phyloP scores from a whole-genome alignment of 2,113 vertebrate genomes.

The Thinocorus orbignyianus region DNA sequence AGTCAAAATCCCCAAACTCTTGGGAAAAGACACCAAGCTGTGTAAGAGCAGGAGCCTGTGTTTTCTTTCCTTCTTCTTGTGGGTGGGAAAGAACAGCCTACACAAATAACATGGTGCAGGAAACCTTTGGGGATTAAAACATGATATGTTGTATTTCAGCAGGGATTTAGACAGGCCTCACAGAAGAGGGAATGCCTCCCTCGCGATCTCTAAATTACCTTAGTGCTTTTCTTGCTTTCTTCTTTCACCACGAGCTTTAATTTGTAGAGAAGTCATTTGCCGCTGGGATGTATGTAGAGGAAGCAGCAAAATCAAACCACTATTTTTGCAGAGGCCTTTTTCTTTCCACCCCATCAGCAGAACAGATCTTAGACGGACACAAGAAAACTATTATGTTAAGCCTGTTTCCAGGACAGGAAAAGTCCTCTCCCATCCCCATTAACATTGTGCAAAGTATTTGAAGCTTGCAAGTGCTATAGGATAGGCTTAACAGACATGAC shows the following conservation, averaged over 20 bases:
- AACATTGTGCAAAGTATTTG: constrained; percentile 13
- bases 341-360: background rate
- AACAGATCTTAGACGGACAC: background rate
- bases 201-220: background rate
- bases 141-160: background rate
- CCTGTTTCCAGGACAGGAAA: background rate
- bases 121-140: constrained; percentile 19
- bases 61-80: background rate
- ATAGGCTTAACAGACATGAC: background rate
- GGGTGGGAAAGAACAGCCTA: background rate
- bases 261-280: background rate
- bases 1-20: background rate
- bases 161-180: background rate
- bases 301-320: background rate
- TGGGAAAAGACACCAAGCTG: background rate
- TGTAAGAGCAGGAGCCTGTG: background rate
- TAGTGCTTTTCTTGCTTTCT: background rate
- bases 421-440: constrained; percentile 31
- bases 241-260: background rate
- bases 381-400: constrained; percentile 7
- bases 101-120: background rate
- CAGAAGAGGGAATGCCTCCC: background rate
- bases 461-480: constrained; percentile 22
- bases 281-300: background rate
- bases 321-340: background rate